A percentile compares a stretch with the other conserved stretches of the same genome.
phyloP scores from a whole-genome alignment of 2,797 vertebrate genomes.

The Loriculus beryllinus region DNA sequence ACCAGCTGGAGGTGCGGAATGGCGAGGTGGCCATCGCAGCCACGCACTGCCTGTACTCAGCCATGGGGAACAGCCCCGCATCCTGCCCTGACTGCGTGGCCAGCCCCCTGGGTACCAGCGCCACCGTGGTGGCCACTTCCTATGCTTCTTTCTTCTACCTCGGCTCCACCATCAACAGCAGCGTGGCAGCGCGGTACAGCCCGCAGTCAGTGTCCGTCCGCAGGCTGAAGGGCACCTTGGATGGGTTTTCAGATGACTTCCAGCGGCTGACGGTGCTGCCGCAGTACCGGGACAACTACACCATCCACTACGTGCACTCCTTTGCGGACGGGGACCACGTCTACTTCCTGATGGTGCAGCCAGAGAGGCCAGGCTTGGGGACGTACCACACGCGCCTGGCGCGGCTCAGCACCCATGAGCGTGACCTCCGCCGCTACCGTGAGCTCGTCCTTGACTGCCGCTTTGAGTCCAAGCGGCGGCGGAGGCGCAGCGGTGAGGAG shows the following conservation, averaged over 20 bases:
- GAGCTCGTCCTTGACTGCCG: slow-evolving; percentile 90
- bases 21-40: slow-evolving; percentile 50
- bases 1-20: slow-evolving; percentile 72
- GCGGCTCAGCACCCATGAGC: slow-evolving; percentile 82
- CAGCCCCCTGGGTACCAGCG: slow-evolving; percentile 88
- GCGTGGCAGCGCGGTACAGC: slow-evolving; percentile 80
- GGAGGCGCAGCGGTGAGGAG: slow-evolving; percentile 19
- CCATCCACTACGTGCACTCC: slow-evolving; percentile 87
- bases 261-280: slow-evolving; percentile 86
- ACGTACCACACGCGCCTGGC: slow-evolving; percentile 85
- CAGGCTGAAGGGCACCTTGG: slow-evolving; percentile 82
- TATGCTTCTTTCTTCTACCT: slow-evolving; percentile 87
- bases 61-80: slow-evolving; percentile 72
- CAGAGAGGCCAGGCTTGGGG: slow-evolving; percentile 62
- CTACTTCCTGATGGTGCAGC: slow-evolving; percentile 91
- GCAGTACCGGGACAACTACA: slow-evolving; percentile 76
- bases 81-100: slow-evolving; percentile 90
- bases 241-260: slow-evolving; percentile 83
- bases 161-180: slow-evolving; percentile 83
- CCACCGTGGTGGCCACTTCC: slow-evolving; percentile 82
- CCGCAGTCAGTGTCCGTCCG: slow-evolving; percentile 88
- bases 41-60: slow-evolving; percentile 84
- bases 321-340: slow-evolving; percentile 82
- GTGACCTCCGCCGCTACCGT: slow-evolving; percentile 79
- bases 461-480: slow-evolving; percentile 85